A percentile compares a stretch with the other conserved stretches of the same genome.
Evolutionary conservation across 2,888 invertebrate genomes (phyloP).

Genomic region (Hydriomena furcata): DNA sequence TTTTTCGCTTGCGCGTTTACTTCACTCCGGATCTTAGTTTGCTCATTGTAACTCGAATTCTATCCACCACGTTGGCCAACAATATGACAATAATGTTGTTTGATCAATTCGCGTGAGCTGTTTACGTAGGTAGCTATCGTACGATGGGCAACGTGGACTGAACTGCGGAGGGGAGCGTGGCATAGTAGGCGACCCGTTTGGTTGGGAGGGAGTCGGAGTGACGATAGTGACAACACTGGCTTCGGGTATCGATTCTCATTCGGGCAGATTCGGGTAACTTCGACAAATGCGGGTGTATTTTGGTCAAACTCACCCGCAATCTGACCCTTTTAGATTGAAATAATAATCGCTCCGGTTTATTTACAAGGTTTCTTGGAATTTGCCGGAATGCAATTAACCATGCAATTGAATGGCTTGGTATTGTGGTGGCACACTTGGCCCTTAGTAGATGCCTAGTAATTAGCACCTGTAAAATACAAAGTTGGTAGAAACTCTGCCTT

Average conservation of each 20-base stretch:
- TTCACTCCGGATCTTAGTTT: conserved; percentile 78
- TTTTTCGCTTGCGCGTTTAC: conserved; percentile 51
- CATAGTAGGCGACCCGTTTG: conserved; percentile 71
- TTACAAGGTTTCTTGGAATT: not conserved
- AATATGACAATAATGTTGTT: conserved; percentile 35
- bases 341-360: not conserved
- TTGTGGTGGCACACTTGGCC: not conserved
- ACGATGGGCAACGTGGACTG: conserved; percentile 54
- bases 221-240: conserved; percentile 31
- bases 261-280: conserved; percentile 59
- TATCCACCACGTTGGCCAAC: conserved; percentile 32
- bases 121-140: conserved; percentile 54
- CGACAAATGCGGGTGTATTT: conserved; percentile 40
- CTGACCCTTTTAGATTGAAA: not conserved
- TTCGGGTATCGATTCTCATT: no score
- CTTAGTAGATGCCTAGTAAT: no score
- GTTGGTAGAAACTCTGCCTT: no score
- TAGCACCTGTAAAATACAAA: no score
- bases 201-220: conserved; percentile 53
- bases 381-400: no score
- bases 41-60: conserved; percentile 61
- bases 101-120: conserved; percentile 27
- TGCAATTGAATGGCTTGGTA: not conserved
- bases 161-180: conserved; percentile 36
- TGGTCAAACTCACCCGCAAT: conserved; percentile 32